Base-by-base conservation (phyloP, 1,140 invertebrate genomes). In the Hypsibius dujardini region DNA sequence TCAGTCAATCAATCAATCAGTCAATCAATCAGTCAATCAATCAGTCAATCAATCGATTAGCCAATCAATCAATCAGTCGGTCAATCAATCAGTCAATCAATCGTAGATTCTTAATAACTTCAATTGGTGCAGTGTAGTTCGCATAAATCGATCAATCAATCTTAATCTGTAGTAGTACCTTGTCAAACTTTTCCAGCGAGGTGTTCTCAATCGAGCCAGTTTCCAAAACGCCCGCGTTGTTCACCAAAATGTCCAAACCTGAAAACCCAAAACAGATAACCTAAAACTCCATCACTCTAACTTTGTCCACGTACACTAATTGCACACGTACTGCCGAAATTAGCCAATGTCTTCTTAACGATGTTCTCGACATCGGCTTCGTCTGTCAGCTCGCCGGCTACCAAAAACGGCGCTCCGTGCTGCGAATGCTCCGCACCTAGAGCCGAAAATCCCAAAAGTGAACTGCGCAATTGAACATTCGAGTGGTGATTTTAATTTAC, bases 221-320 rank as follows among this genome's bases (percentile, higher is more conserved):
- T 77, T 88, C 88, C 40, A 95, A 77, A 71, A 90, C 86, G 1
- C 92, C 92, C 50, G 91, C 92, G 83, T 88, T 90, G 79, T 95
- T 95, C 0, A 95, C 82, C 47, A 91, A 78, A 47, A 90, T 84
- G 80, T 90, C 87, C 2, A 90, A 77, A 76, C 84, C 83, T 1
- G 72, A 71, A 40, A 15, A 42, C 12, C 2, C 46, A 46, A 28
- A 1, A 2, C 28, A 46, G 28, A 12, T 1, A 15, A 15, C 46
- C n/a, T 60, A 73, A 42, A 2, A 72, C 45, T 59, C 28, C 28
- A 28, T 28, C 28, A 28, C 28, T 28, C 46, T 28, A 14, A 14
- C 28, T 73, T 1, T n/a, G 46, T 14, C 12, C 7, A 12, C 7
- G 67, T n/a, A 40, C 46, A 60, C 12, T 12, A 71, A 71, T 72